Conservation (phyloP, 2,888 invertebrate genomes). For the Merodon equestris region DNA sequence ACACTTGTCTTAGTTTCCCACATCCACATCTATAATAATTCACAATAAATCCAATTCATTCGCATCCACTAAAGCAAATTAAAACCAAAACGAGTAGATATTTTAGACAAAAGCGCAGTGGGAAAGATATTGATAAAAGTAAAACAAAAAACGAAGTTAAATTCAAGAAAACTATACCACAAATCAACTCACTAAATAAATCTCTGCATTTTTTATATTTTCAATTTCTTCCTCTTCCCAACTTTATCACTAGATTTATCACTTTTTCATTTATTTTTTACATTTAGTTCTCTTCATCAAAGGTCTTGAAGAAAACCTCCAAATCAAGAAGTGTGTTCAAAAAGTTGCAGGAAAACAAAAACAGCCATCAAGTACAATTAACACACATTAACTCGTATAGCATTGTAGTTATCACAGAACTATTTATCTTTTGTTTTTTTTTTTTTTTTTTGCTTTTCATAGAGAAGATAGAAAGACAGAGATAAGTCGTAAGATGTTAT, state of each 20-base stretch:
- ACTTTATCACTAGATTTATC: too few relatives aligned
- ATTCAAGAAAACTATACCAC: constrained; percentile 32
- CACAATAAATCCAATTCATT: constrained; percentile 8
- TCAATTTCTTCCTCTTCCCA: constrained; percentile 3
- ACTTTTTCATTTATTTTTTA: neutral
- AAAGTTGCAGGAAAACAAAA: constrained; percentile 14
- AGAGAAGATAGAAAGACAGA: constrained; percentile 11
- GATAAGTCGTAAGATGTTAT: constrained; percentile 15
- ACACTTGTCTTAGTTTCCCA: constrained; percentile 32
- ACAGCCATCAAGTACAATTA: constrained; percentile 1
- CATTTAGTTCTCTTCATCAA: neutral
- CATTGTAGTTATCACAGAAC: constrained; percentile 14
- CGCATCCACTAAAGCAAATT: constrained; percentile 11
- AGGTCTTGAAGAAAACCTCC: neutral
- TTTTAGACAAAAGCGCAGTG: too few relatives aligned
- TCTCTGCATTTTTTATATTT: constrained; percentile 48
- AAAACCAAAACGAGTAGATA: neutral
- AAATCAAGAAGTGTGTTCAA: neutral
- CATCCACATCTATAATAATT: neutral
- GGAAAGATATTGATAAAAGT: too few relatives aligned
- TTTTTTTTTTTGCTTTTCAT: neutral
- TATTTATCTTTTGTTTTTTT: constrained; percentile 4
- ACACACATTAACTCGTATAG: constrained; percentile 3
- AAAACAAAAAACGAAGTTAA: too few relatives aligned
- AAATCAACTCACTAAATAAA: constrained; percentile 52